Evolutionary conservation across 2,888 invertebrate genomes (phyloP).

Genomic region (Macroteleia sp.): DNA sequence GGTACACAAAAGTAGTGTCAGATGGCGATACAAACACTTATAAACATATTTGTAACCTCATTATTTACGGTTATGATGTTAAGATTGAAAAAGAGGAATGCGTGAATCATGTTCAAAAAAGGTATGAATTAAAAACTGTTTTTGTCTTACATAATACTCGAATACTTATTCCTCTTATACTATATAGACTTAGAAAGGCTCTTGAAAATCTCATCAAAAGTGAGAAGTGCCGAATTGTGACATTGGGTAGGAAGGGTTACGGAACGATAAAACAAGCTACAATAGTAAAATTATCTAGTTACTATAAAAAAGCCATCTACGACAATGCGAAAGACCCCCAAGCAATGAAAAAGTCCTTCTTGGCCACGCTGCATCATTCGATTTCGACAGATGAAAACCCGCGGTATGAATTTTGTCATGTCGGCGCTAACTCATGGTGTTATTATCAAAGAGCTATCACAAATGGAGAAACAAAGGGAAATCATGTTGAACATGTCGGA

Average conservation of each 20-base stretch:
- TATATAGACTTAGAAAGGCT: constrained; percentile 22
- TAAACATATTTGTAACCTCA: background rate
- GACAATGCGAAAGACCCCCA: constrained; percentile 21
- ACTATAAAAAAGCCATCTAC: constrained; percentile 50
- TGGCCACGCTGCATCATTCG: constrained; percentile 49
- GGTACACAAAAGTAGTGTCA: background rate
- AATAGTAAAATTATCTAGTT: constrained; percentile 33
- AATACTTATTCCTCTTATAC: background rate
- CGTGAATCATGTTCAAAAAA: constrained; percentile 67
- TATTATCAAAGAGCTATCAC: constrained; percentile 22
- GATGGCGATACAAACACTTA: background rate
- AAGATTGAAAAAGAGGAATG: constrained; percentile 27
- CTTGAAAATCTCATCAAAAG: constrained; percentile 10
- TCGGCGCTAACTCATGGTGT: constrained; percentile 28
- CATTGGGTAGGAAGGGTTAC: constrained; percentile 29
- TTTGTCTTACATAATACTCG: constrained; percentile 11
- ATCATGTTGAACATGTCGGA: constrained; percentile 17
- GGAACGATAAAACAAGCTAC: constrained; percentile 37
- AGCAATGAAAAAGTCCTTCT: constrained; percentile 33
- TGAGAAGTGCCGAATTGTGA: constrained; percentile 19
- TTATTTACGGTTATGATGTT: constrained; percentile 5
- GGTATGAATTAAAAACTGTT: constrained; percentile 31
- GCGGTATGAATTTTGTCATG: constrained; percentile 34
- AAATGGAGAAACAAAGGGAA: constrained; percentile 1
- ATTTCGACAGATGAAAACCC: constrained; percentile 43